Evolutionary conservation across 2,888 invertebrate species (phyloP), one percentile per base, ranked within the genome.

Genomic region (Chydorus sphaericus): DNA sequence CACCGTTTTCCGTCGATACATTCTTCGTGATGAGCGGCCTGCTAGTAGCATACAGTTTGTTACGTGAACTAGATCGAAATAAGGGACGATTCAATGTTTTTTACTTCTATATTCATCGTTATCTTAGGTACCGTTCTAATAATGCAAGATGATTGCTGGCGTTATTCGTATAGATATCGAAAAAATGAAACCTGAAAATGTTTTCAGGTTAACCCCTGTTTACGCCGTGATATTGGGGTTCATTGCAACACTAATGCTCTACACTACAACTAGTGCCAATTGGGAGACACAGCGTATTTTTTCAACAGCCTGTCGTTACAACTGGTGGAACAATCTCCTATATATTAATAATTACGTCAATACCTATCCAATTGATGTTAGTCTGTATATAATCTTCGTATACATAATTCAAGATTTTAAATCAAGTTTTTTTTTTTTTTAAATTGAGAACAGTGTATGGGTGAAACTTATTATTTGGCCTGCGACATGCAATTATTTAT

Each of bases 1-100:
- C 86, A 1, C 84, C 85, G 5, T 86, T 84, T 67, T 85, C 87
- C 50, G 88, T 88, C 39, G 88, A 88, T 65, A 85, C 85, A 5
- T 88, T 88, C 71, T 88, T 87, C 72, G 86, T 85, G 64, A 85
- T 88, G 62, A 79, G 80, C 28, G 55, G 55, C 11, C 28, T 55
- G 10, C 31, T 55, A n/a, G 48, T 48, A 16, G 48, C 55, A 2
- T 55, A 29, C 31, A n/a, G 20, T 5, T 36, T 31, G 11, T 3
- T 55, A 20, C 48, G 31, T 16, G n/a, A 55, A 23, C 28, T 55
- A 6, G 55, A 55, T 30, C 37, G 36, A 16, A n/a, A 11, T 26
- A 31, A 48, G 36, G 55, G 55, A 31, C 7, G 10, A n/a, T 49
- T 55, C 14, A 55, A 55, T n/a, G n/a, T 48, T 10, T 26, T 23